Base-by-base conservation (phyloP, 2,797 vertebrate genomes). In the Spheniscus humboldti region DNA sequence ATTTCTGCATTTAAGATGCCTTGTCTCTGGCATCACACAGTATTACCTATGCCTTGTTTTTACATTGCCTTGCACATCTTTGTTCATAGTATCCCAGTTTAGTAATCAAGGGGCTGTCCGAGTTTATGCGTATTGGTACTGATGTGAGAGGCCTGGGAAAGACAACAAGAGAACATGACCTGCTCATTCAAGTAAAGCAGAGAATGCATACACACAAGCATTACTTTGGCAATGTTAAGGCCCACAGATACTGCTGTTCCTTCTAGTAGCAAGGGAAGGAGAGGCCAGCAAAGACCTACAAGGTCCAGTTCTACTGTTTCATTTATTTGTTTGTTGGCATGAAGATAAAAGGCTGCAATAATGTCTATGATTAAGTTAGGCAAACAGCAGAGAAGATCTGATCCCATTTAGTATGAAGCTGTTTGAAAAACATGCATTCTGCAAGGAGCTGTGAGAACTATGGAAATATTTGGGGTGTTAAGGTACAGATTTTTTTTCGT, bases 161-260 rank as follows among this genome's bases (percentile, higher is more conserved):
- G 33, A 33, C 63, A 41, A 28, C 30, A 57, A 48, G n/a, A 73
- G 43, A 86, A 63, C 13, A 20, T 14, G 35, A 67, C 37, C 37
- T 47, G 64, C 27, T 67, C 4, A 1, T 62, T 73, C 41, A 48
- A 47, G 37, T 39, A 62, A 85, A 72, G 35, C 43, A 62, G 31
- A 66, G 43, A 52, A 68, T 7, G 30, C 20, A 43, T 10, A 13
- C 41, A 68, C 23, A 37, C 2, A 8, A 18, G 55, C 0, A 0
- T 55, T 56, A 39, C 25, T 50, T 71, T 67, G 35, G 30, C 57
- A 71, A 37, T 35, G 20, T n/a, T 71, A 37, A 50, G 41, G 52
- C 28, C 24, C 48, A 71, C 24, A 1, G 2, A 50, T 19, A 33
- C 30, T 53, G 37, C 31, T 79, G 5, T 47, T 74, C 56, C 39